phyloP scores from a whole-genome alignment of 2,888 invertebrate genomes.

The Dermolepida albohirtum region DNA sequence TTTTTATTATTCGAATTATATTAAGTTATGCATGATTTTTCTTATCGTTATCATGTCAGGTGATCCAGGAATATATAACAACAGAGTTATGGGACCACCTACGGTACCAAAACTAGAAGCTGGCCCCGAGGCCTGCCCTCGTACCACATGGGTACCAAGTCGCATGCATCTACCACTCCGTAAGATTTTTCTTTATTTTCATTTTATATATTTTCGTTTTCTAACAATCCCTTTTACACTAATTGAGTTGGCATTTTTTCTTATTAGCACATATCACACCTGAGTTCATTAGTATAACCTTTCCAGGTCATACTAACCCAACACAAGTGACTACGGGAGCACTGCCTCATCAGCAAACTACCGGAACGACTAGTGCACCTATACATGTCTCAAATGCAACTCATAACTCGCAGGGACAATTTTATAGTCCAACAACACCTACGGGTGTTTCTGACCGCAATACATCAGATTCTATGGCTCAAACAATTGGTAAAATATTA shows the following conservation, averaged over 20 bases:
- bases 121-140: constrained; percentile 71
- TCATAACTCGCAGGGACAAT: constrained; percentile 56
- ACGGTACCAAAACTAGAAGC: constrained; percentile 70
- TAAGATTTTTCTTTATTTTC: constrained; percentile 67
- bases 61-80: constrained; percentile 63
- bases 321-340: constrained; percentile 56
- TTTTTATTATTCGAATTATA: constrained; percentile 61
- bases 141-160: constrained; percentile 75
- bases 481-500: constrained; percentile 53
- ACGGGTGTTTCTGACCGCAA: constrained; percentile 55
- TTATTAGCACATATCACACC: constrained; percentile 40
- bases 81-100: constrained; percentile 63
- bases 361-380: constrained; percentile 51
- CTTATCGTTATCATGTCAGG: constrained; percentile 58
- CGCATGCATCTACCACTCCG: constrained; percentile 75
- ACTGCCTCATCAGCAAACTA: constrained; percentile 52
- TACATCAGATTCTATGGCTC: constrained; percentile 54
- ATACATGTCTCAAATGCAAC: constrained; percentile 54
- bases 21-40: constrained; percentile 58
- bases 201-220: neutral
- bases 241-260: constrained; percentile 47
- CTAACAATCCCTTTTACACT: constrained; percentile 45
- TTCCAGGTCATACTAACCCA: constrained; percentile 55
- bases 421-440: constrained; percentile 55
- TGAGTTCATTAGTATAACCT: constrained; percentile 49